These are phyloP conservation scores for Zeuzera pyrina DNA, from an alignment of 2,888 invertebrate genomes.

Conservation along the genomic window DNA sequence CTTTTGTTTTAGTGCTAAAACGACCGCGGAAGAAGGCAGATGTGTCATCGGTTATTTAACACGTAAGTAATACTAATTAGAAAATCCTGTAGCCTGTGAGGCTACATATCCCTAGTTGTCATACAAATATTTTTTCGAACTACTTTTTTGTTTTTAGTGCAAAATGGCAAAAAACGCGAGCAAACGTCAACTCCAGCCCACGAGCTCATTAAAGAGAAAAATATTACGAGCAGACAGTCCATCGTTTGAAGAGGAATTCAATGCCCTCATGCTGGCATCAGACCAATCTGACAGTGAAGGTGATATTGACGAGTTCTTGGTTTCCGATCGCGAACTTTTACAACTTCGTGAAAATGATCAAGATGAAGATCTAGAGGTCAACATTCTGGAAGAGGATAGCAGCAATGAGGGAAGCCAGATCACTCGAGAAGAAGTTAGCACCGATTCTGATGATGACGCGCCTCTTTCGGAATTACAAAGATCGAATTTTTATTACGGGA, in stretches of 20 bases:
- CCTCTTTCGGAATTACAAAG: constrained; percentile 11
- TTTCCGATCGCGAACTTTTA: constrained; percentile 13
- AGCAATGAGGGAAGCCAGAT: constrained; percentile 8
- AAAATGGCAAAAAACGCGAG: constrained; percentile 10
- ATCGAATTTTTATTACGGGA: constrained; percentile 8
- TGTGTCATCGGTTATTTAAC: too few relatives aligned
- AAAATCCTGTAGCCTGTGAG: too few relatives aligned
- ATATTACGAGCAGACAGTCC: constrained; percentile 9
- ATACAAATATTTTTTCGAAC: too few relatives aligned
- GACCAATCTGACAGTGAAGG: constrained; percentile 15
- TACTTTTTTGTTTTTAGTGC: constrained; percentile 1
- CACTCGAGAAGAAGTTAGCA: constrained; percentile 9
- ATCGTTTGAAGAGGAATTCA: constrained; percentile 12
- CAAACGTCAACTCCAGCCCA: constrained; percentile 7
- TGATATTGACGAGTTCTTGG: constrained; percentile 13
- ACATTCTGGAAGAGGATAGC: constrained; percentile 10
- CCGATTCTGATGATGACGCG: constrained; percentile 12
- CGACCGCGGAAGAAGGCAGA: too few relatives aligned
- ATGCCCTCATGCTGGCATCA: constrained; percentile 12
- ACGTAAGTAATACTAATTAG: too few relatives aligned
- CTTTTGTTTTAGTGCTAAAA: too few relatives aligned
- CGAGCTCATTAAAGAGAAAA: constrained; percentile 10
- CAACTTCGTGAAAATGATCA: constrained; percentile 13
- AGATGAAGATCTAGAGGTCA: constrained; percentile 13
- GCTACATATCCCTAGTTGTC: too few relatives aligned